A percentile compares a stretch with the other conserved stretches of the same genome.
phyloP scores from a whole-genome alignment of 2,888 invertebrate species.

The Agonopterix heracliana region DNA sequence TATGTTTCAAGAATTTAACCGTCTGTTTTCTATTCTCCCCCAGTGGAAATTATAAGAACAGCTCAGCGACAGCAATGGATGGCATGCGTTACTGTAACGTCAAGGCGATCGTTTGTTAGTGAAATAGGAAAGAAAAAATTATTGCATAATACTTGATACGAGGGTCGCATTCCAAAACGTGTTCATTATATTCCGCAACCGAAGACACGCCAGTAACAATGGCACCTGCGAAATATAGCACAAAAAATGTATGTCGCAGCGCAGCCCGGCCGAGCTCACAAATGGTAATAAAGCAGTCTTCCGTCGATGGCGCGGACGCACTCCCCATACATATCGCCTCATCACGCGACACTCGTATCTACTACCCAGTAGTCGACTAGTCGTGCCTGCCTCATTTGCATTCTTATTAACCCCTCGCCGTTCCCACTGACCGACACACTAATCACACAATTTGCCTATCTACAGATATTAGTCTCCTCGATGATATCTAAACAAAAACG shows the following conservation, averaged over 20 bases:
- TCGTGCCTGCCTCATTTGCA: slow-evolving; percentile 22
- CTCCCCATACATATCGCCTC: slow-evolving; percentile 31
- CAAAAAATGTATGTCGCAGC: slow-evolving; percentile 29
- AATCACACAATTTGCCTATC: slow-evolving; percentile 69
- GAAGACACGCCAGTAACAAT: slow-evolving; percentile 14
- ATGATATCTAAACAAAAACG: not conserved
- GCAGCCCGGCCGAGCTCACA: slow-evolving; percentile 11
- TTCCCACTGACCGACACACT: slow-evolving; percentile 42
- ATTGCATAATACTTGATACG: slow-evolving; percentile 4
- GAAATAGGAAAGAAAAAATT: not conserved
- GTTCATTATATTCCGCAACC: slow-evolving; percentile 3
- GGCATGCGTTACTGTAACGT: too few relatives aligned
- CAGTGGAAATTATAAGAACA: too few relatives aligned
- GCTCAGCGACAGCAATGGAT: too few relatives aligned
- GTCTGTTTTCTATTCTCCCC: too few relatives aligned
- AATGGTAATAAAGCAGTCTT: slow-evolving; percentile 27
- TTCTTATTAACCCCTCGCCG: slow-evolving; percentile 43
- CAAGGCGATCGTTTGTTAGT: not conserved
- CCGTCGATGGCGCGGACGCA: slow-evolving; percentile 23
- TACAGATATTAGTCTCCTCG: slow-evolving; percentile 24
- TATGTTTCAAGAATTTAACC: too few relatives aligned
- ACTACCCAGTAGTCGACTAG: too few relatives aligned
- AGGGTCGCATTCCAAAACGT: slow-evolving; percentile 5
- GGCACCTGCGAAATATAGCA: slow-evolving; percentile 30
- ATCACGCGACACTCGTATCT: slow-evolving; percentile 14